These are phyloP conservation scores for Anthopleura sola DNA, from an alignment of 64 coral and sea anemone genomes.

Conservation along the genomic window DNA sequence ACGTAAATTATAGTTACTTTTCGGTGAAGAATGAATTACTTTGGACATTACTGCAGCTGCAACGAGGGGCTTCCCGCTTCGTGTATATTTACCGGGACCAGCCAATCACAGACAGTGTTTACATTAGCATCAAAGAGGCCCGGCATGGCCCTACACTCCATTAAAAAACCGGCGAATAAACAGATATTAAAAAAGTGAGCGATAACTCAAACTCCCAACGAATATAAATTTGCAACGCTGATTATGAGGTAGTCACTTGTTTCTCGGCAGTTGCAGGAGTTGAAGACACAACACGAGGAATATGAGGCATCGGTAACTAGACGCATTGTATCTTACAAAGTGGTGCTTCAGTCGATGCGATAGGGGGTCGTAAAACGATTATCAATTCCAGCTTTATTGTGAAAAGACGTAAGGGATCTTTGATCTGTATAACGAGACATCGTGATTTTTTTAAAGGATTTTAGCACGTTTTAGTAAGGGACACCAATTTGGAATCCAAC, in stretches of 20 bases:
- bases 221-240: constrained; percentile 10
- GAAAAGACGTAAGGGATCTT: neutral
- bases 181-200: constrained; percentile 4
- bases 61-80: neutral
- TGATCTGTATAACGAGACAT: neutral
- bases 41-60: neutral
- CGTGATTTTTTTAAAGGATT: neutral
- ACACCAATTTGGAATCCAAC: neutral
- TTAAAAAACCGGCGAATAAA: constrained; percentile 22
- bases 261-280: neutral
- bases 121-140: neutral
- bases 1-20: neutral
- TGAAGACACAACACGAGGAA: neutral
- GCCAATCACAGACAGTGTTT: constrained; percentile 6
- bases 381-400: neutral
- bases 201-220: constrained; percentile 10
- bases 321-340: neutral
- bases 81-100: neutral
- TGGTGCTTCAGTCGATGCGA: neutral
- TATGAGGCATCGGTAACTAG: neutral
- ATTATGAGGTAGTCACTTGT: neutral
- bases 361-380: neutral
- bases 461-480: neutral
- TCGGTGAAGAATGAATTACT: neutral
- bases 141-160: neutral